These are phyloP conservation scores for Hozukius guyotensis DNA, from an alignment of 2,797 vertebrate species.

Conservation along the genomic window DNA sequence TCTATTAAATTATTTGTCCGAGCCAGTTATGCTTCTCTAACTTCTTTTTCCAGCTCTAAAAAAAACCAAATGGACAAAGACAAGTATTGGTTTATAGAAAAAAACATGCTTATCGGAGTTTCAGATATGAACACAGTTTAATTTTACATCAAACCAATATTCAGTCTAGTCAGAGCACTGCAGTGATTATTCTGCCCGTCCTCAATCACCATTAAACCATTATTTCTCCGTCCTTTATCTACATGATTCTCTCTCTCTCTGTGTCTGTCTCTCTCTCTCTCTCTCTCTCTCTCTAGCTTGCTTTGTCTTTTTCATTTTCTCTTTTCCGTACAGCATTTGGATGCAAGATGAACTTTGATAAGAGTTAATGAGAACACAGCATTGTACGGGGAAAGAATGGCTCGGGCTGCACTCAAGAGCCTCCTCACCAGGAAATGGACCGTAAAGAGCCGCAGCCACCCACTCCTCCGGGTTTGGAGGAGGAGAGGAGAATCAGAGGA, in stretches of 20 bases:
- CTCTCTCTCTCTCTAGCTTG: neutral
- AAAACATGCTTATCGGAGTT: slow-evolving; percentile 51
- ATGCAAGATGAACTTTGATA: slow-evolving; percentile 88
- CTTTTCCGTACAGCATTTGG: slow-evolving; percentile 77
- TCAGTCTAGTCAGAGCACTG: slow-evolving; percentile 48
- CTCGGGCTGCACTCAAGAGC: slow-evolving; percentile 74
- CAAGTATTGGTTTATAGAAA: slow-evolving; percentile 38
- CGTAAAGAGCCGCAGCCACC: slow-evolving; percentile 63
- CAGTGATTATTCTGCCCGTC: slow-evolving; percentile 63
- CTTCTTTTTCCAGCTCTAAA: slow-evolving; percentile 19
- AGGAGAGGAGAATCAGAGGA: slow-evolving; percentile 26
- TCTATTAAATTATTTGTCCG: slow-evolving; percentile 46
- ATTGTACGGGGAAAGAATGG: slow-evolving; percentile 81
- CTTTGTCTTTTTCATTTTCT: slow-evolving; percentile 74
- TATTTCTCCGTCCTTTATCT: slow-evolving; percentile 70
- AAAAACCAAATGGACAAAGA: slow-evolving; percentile 39
- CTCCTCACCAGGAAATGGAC: slow-evolving; percentile 79
- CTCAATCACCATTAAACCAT: slow-evolving; percentile 75
- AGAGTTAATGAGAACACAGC: slow-evolving; percentile 86
- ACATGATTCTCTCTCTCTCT: slow-evolving; percentile 31
- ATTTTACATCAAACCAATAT: slow-evolving; percentile 68
- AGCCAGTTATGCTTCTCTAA: slow-evolving; percentile 34
- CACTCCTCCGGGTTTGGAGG: slow-evolving; percentile 50
- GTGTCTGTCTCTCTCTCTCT: neutral
- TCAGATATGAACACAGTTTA: slow-evolving; percentile 60